A percentile compares a stretch with the other conserved stretches of the same genome.
phyloP scores from a whole-genome alignment of 2,797 vertebrate genomes.

The Melanotaenia nigrans region DNA sequence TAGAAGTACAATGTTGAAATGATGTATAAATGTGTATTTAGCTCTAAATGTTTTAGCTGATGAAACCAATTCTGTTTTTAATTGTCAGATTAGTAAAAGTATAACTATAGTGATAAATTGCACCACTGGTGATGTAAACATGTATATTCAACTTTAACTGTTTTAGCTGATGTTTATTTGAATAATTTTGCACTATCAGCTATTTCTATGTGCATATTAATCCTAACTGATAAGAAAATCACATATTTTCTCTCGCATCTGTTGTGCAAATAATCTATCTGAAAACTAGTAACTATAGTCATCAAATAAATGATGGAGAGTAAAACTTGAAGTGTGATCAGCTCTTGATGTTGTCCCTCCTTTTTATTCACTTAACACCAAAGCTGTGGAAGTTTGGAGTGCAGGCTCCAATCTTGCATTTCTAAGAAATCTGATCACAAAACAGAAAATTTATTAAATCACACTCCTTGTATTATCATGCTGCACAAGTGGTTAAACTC shows the following conservation, averaged over 20 bases:
- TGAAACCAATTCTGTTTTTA: background rate
- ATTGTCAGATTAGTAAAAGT: background rate
- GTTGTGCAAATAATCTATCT: background rate
- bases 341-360: background rate
- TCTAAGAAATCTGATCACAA: background rate
- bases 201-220: background rate
- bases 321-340: background rate
- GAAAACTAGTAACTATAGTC: too few species aligned
- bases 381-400: background rate
- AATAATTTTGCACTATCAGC: background rate
- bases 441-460: constrained; percentile 11
- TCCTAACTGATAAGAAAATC: background rate
- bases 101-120: background rate
- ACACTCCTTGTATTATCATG: constrained; percentile 1
- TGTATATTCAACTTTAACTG: background rate
- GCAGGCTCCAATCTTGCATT: constrained; percentile 5
- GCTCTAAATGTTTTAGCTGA: background rate
- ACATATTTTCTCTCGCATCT: background rate
- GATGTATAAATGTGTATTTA: too few species aligned
- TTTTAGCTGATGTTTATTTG: background rate
- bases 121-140: background rate
- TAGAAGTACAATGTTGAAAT: background rate
- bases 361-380: background rate
- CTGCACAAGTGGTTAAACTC: constrained; percentile 1
- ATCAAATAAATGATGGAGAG: background rate